Evolutionary conservation across 2,888 invertebrate genomes (phyloP), one percentile per base, ranked within the genome.

Genomic region (Drosophila setosimentum): DNA sequence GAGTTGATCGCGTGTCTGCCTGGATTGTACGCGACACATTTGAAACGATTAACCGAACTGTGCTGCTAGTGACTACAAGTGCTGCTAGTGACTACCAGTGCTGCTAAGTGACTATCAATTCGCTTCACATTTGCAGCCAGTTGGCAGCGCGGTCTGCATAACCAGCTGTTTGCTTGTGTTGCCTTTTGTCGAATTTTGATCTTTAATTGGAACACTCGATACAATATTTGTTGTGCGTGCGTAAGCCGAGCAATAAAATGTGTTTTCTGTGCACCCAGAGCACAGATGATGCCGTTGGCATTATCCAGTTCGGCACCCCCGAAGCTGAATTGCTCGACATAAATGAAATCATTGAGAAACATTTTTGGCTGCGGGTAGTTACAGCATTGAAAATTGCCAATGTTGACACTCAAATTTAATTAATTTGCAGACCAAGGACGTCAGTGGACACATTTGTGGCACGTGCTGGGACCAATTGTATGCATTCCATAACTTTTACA

Each of bases 401-500:
- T 50, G 33, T 37, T 21, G 6, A 6, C 6, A 57, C 21, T 65
- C 10, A 24, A 37, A n/a, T 49, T 21, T 2, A 37, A 24, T 45
- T 21, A n/a, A 61, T 42, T 65, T 58, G 18, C 33, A 85, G 87
- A 65, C 65, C n/a, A 58, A 61, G n/a, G 59, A 68, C 8, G 50
- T 32, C 37, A 49, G 6, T 21, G 80, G 76, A 5, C 72, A 85
- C 82, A 68, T 92, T 77, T 72, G 74, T 60, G 51, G 66, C 32
- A 6, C 24, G 1, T 92, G 92, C 50, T 92, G 92, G 92, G 65
- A 76, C 10, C 75, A 86, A 24, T 58, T 91, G 35, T 59, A 78
- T 54, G 72, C 82, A 33, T 92, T 92, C 71, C 92, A 92, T 71
- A 80, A 78, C 27, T 92, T 91, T 74, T 92, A 92, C 45, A 49